Conservation (phyloP, 2,797 vertebrate species). For the Brotula barbata region DNA sequence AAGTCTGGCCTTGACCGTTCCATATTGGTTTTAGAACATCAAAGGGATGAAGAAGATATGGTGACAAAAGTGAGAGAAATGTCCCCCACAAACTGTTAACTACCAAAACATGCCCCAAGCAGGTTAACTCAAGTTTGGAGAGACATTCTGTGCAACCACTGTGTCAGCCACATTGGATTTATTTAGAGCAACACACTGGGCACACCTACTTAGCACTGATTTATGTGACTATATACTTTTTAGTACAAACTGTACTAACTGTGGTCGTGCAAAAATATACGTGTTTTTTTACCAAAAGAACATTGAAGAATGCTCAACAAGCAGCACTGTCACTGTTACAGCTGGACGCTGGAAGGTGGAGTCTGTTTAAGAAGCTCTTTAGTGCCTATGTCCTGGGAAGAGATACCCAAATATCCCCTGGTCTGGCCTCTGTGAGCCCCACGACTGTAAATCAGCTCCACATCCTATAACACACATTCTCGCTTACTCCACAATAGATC, state of each 20-base stretch:
- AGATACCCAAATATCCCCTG: slow-evolving; percentile 72
- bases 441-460: slow-evolving; percentile 74
- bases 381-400: slow-evolving; percentile 61
- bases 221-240: slow-evolving; percentile 69
- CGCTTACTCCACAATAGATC: slow-evolving; percentile 76
- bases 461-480: slow-evolving; percentile 78
- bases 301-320: slow-evolving; percentile 37
- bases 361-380: slow-evolving; percentile 64
- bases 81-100: slow-evolving; percentile 60
- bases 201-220: slow-evolving; percentile 67
- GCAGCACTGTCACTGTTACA: slow-evolving; percentile 18
- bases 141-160: slow-evolving; percentile 46
- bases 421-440: slow-evolving; percentile 50
- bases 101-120: slow-evolving; percentile 40
- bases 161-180: slow-evolving; percentile 62
- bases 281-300: slow-evolving; percentile 38
- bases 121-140: slow-evolving; percentile 53
- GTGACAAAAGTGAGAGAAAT: slow-evolving; percentile 68
- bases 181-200: slow-evolving; percentile 62
- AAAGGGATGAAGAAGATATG: slow-evolving; percentile 69
- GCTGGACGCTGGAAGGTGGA: slow-evolving; percentile 27
- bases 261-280: slow-evolving; percentile 62
- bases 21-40: slow-evolving; percentile 70
- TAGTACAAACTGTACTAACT: slow-evolving; percentile 63
- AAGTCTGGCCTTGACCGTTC: slow-evolving; percentile 61